Conservation (phyloP, 2,888 invertebrate genomes). For the Pristionchus arcanus region DNA sequence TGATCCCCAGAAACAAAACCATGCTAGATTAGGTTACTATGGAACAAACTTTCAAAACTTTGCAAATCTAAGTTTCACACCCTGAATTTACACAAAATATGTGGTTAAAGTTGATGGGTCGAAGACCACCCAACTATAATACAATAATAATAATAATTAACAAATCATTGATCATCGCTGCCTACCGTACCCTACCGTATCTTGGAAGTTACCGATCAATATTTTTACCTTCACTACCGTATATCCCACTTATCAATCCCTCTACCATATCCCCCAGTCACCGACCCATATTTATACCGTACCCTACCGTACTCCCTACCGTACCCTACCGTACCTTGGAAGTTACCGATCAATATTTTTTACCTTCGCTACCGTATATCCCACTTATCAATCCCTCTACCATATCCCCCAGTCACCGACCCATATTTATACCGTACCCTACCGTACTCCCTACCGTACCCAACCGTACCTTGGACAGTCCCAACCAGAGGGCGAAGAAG, state of each 20-base stretch:
- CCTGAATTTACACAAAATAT: no score
- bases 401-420: no score
- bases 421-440: not conserved
- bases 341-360: not conserved
- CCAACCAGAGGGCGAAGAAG: conserved; percentile 94
- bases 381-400: no score
- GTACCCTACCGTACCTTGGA: not conserved
- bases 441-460: conserved; percentile 65
- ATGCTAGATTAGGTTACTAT: no score
- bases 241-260: no score
- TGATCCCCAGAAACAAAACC: not conserved
- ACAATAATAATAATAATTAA: no score
- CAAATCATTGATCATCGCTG: no score
- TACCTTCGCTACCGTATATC: not conserved
- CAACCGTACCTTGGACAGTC: conserved; percentile 86
- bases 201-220: not conserved
- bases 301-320: not conserved
- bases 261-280: no score
- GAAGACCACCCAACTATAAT: no score
- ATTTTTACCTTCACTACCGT: not conserved
- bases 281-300: not conserved
- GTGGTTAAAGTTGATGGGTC: no score
- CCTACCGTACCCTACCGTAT: not conserved
- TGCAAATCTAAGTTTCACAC: no score
- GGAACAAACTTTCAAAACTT: no score